Evolutionary conservation across 1,140 invertebrate genomes (phyloP), one percentile per base, ranked within the genome.

Genomic region (Elymnias hypermnestra): DNA sequence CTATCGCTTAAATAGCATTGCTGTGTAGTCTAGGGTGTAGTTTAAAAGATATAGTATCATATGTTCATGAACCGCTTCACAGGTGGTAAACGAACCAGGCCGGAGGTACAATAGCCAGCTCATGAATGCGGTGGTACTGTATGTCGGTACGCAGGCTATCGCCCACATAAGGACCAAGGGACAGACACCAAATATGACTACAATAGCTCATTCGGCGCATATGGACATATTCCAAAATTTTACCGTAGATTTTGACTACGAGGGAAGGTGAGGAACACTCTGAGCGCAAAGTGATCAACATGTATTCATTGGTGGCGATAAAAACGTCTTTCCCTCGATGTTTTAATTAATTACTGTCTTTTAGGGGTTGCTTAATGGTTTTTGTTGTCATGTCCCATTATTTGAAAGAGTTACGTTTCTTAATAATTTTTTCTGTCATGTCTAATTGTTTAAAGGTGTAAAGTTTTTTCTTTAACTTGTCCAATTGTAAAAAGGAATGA

Each of bases 211-310:
- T 70, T 97, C 97, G 12, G 93, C 97, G 0, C 97, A 98, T 72
- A 99, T 99, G 97, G 98, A 99, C 72, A 99, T 99, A 48, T 99
- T 99, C 89, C 97, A 99, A 85, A 99, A 99, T 88, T 89, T 99
- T 50, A 96, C 96, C 8, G 97, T 99, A 2, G 96, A 98, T 84
- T 90, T 99, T 19, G 98, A 99, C 77, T 98, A 96, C 7, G 98
- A 99, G 87, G 98, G 97, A 82, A 87, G 92, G 58, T 83, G 15
- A 73, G 71, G 53, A 8, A 7, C 3, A 5, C 1, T 13, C 2
- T 4, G 8, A 29, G 26, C 26, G 26, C 23, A 26, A 26, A 26
- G 23, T 26, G 23, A 8, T 26, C 10, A 9, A 2, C 23, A 7
- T 26, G 6, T 26, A 9, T 26, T 26, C 23, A 26, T 26, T 26